phyloP scores from a whole-genome alignment of 2,888 invertebrate species.

The Drosophila kuntzei region DNA sequence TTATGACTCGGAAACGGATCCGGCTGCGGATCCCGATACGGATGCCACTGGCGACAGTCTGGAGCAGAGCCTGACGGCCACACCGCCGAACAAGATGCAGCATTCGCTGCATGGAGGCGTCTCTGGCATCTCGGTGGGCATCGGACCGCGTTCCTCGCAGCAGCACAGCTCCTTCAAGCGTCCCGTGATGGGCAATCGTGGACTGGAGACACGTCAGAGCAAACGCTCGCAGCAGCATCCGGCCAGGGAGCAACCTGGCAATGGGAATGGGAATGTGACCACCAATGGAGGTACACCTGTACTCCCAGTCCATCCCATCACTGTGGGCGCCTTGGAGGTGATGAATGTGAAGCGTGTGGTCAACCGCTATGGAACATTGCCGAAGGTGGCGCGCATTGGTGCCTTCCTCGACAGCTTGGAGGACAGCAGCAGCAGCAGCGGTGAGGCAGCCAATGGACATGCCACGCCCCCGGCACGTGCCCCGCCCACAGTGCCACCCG shows the following conservation, averaged over 20 bases:
- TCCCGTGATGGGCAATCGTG: conserved; percentile 87
- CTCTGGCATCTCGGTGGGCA: conserved; percentile 57
- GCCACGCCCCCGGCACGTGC: conserved; percentile 52
- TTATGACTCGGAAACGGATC: conserved; percentile 86
- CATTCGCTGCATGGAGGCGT: conserved; percentile 85
- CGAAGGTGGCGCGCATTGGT: conserved; percentile 98
- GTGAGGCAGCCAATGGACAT: conserved; percentile 50
- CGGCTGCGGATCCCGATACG: conserved; percentile 89
- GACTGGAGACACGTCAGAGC: conserved; percentile 88
- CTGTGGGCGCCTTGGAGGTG: conserved; percentile 96
- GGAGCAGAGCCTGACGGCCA: conserved; percentile 76
- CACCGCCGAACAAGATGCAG: conserved; percentile 85
- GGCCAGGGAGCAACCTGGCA: conserved; percentile 55
- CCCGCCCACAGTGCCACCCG: conserved; percentile 26
- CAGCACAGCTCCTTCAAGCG: conserved; percentile 87
- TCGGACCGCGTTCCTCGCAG: conserved; percentile 82
- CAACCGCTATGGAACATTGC: conserved; percentile 97
- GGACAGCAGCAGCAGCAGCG: conserved; percentile 86
- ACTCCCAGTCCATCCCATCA: conserved; percentile 87
- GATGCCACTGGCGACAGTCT: conserved; percentile 89
- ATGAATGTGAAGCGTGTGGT: conserved; percentile 97
- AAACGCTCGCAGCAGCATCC: conserved; percentile 86
- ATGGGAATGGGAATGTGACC: conserved; percentile 44
- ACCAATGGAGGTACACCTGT: conserved; percentile 49
- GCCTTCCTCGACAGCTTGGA: conserved; percentile 97